Evolutionary conservation across 2,797 vertebrate species (phyloP).

Genomic region (Pangasius sanitwongsei): DNA sequence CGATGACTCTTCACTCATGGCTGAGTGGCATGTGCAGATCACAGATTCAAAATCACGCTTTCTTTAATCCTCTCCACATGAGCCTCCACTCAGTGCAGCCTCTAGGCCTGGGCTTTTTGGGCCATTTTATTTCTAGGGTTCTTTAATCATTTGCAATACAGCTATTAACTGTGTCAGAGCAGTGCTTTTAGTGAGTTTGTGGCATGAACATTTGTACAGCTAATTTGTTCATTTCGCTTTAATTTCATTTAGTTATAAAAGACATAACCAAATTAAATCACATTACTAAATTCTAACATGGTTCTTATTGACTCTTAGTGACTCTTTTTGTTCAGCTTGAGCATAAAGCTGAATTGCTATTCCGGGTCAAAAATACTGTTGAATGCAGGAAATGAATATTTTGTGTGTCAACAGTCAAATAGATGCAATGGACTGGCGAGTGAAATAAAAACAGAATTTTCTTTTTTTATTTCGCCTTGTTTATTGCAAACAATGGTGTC

Average conservation of each 20-base stretch:
- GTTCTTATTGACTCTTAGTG: not conserved
- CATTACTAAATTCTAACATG: not conserved
- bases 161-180: conserved; percentile 24
- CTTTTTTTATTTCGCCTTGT: not conserved
- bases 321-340: too few species aligned
- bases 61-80: conserved; percentile 77
- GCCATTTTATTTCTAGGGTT: conserved; percentile 34
- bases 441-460: too few species aligned
- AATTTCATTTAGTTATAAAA: not conserved
- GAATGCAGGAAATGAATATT: not conserved
- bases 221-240: conserved; percentile 9
- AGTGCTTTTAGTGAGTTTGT: conserved; percentile 13
- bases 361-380: not conserved
- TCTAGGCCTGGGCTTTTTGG: conserved; percentile 6
- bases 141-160: conserved; percentile 28
- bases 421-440: not conserved
- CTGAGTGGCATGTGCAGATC: conserved; percentile 79
- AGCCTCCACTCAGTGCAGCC: conserved; percentile 60
- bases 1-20: conserved; percentile 70
- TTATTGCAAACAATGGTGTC: not conserved
- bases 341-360: not conserved
- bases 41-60: conserved; percentile 73
- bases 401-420: not conserved
- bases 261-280: not conserved
- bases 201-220: not conserved